These are phyloP conservation scores for Philopotamus ludificatus DNA, from an alignment of 1,140 invertebrate genomes.

Conservation along the genomic window DNA sequence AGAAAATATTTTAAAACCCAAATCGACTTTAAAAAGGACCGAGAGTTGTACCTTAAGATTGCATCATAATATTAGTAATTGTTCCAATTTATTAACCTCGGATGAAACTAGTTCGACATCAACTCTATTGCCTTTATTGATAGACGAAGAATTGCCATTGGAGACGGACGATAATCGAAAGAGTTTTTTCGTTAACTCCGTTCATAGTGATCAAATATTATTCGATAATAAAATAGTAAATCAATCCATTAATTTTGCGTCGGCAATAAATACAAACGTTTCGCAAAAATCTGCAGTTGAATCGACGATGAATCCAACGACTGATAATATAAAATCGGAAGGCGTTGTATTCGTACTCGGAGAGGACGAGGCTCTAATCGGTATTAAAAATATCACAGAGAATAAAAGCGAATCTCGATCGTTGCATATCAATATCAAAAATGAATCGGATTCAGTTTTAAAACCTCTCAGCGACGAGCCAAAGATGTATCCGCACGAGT, in stretches of 20 bases:
- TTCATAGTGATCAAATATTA: no score
- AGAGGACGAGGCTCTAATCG: conserved; percentile 67
- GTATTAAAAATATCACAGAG: conserved; percentile 47
- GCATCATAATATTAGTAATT: conserved; percentile 14
- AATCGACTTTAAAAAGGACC: conserved; percentile 22
- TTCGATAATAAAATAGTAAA: no score
- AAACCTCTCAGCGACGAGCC: not conserved
- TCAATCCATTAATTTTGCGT: no score
- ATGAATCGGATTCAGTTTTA: not conserved
- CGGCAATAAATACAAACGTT: no score
- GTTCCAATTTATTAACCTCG: conserved; percentile 1
- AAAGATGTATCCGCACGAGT: not conserved
- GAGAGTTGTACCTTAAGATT: conserved; percentile 28
- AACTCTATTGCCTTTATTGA: conserved; percentile 6
- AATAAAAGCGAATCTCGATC: not conserved
- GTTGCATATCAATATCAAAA: not conserved
- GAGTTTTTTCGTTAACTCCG: no score
- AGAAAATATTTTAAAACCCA: not conserved
- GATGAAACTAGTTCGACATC: conserved; percentile 22
- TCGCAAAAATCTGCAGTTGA: no score
- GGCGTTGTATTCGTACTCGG: conserved; percentile 75
- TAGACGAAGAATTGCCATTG: not conserved
- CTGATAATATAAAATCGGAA: no score
- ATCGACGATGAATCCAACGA: no score
- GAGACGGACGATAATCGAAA: no score